Conservation (phyloP, 2,888 invertebrate species). For the Dasypogon diadema region DNA sequence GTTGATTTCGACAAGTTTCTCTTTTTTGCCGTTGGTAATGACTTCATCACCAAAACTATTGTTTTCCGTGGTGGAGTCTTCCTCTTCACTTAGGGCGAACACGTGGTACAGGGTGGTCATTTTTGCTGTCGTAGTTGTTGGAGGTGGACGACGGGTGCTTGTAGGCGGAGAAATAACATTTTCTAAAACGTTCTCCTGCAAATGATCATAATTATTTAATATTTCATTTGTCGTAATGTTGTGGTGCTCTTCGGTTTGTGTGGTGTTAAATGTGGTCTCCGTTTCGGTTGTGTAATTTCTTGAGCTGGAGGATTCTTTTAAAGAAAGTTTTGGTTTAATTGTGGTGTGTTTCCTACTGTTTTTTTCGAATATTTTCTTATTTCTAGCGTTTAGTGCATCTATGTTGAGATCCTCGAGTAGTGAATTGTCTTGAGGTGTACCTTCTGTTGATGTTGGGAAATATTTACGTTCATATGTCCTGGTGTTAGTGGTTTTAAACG, state of each 20-base stretch:
- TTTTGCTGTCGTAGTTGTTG: slow-evolving; percentile 59
- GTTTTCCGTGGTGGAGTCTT: slow-evolving; percentile 61
- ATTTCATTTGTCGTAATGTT: slow-evolving; percentile 54
- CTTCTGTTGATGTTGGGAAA: slow-evolving; percentile 60
- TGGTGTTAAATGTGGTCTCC: slow-evolving; percentile 51
- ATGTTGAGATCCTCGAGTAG: slow-evolving; percentile 69
- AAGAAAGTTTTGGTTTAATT: slow-evolving; percentile 62
- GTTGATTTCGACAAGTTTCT: slow-evolving; percentile 77
- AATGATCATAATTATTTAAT: slow-evolving; percentile 55
- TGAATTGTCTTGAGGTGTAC: slow-evolving; percentile 60
- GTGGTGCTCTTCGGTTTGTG: slow-evolving; percentile 52
- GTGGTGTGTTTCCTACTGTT: slow-evolving; percentile 68
- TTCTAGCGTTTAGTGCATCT: slow-evolving; percentile 70
- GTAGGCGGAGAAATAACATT: slow-evolving; percentile 32
- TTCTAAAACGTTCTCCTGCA: slow-evolving; percentile 54
- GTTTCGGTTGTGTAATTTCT: slow-evolving; percentile 53
- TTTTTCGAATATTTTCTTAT: slow-evolving; percentile 71
- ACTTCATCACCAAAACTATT: slow-evolving; percentile 57
- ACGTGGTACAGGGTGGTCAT: slow-evolving; percentile 69
- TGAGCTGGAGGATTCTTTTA: slow-evolving; percentile 52
- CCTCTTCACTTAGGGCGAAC: slow-evolving; percentile 68
- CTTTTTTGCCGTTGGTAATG: slow-evolving; percentile 59
- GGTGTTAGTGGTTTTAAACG: slow-evolving; percentile 65
- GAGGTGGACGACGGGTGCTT: slow-evolving; percentile 55
- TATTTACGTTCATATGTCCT: slow-evolving; percentile 67